Evolutionary conservation across 2,888 invertebrate species (phyloP), one percentile per base, ranked within the genome.

Genomic region (Lacanobia wlatinum): DNA sequence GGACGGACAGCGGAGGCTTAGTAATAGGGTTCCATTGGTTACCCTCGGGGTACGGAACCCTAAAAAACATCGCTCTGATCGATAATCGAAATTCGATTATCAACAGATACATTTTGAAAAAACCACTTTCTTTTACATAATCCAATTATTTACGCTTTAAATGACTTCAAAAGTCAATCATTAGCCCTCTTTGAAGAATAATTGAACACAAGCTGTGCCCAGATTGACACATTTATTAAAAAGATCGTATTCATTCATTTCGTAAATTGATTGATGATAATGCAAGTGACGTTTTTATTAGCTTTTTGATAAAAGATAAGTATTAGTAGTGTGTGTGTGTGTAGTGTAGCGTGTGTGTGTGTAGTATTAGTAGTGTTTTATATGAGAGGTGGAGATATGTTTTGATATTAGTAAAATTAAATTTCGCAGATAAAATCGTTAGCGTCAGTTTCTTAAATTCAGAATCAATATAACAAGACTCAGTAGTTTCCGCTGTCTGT

Each of bases 201-300:
- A 76, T 78, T 70, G 55, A 40, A 38, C 64, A 21, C 48, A 34
- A 50, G 59, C 43, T 28, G 62, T 38, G 55, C n/a, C 12, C 52
- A 73, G 58, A 80, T 67, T 74, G 74, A 63, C 53, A 80, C 43
- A 38, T 73, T 77, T 53, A 77, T 63, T 73, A 73, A 63, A 77
- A 73, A 48, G 23, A 48, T 55, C 59, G 5, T 23, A 43, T 63
- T 74, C 23, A 65, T 71, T 78, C 28, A 28, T 52, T 64, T 66
- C 4, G 43, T 40, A 66, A 48, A 43, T 59, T 77, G 77, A 74
- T 77, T 73, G 74, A 77, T 74, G 59, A n/a, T 48, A 66, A 58
- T 73, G 46, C 43, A 55, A 46, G 58, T 50, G 80, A 80, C 59
- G 16, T 10, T 40, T 73, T 55, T 80, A 77, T 80, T 80, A 50